Base-by-base conservation (phyloP, 2,113 vertebrate genomes). In the Sinocyclocheilus anophthalmus region DNA sequence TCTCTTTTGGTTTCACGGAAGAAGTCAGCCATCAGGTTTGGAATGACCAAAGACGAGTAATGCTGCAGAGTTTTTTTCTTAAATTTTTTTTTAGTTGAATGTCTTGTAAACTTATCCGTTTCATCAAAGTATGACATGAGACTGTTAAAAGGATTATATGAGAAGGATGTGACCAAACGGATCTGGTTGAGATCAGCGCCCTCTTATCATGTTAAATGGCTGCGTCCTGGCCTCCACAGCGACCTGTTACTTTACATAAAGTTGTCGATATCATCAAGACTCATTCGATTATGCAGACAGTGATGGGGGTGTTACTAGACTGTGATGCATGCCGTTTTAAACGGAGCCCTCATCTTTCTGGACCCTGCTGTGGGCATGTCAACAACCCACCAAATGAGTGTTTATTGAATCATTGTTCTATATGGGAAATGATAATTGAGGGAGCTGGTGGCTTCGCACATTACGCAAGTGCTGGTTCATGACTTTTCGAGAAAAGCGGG, bases 391-490 rank as follows among this genome's bases (percentile, higher is more conserved):
- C 88, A 89, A 93, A 94, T 94, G 92, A 92, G 92, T 94, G 92
- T 94, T 95, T 94, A 95, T 95, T 94, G 92, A 95, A 94, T 95
- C 92, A 94, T 93, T 94, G 92, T 94, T 39, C 90, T 92, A 93
- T 94, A 94, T 91, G 93, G 94, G 90, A 93, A 94, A 93, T 90
- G 92, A 94, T 95, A 95, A 95, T 95, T 95, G 93, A 91, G 90
- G 92, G 91, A 94, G 94, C 90, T 92, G 91, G 92, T 89, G 86
- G 90, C 93, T 94, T 91, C 92, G 93, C 93, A 94, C 93, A 94
- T 94, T 94, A 93, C 93, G 91, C 92, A 94, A 94, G 93, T 94
- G 94, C 94, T 95, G 94, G 91, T 93, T 94, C 95, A 94, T 95
- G 95, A 93, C 94, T 95, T 94, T 93, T 90, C 7, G 91, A 94